These are phyloP conservation scores for Diploptera punctata DNA, from an alignment of 2,888 invertebrate genomes.

Conservation along the genomic window DNA sequence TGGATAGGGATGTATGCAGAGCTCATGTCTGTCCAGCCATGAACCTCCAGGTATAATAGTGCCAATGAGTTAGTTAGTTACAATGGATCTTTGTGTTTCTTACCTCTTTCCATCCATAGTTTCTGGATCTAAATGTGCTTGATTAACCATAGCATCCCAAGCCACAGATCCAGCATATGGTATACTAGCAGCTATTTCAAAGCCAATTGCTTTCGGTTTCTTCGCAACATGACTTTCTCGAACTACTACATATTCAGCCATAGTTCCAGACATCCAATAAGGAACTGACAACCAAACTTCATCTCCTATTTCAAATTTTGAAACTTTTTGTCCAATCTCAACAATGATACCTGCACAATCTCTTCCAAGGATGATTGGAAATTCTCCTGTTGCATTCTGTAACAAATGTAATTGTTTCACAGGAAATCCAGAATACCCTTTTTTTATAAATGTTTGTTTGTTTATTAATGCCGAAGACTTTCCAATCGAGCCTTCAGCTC, in stretches of 20 bases:
- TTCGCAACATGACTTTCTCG: conserved; percentile 58
- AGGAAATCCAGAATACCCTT: conserved; percentile 13
- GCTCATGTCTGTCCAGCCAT: too few species aligned
- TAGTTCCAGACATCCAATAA: conserved; percentile 64
- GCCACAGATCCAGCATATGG: conserved; percentile 66
- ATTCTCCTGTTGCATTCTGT: conserved; percentile 52
- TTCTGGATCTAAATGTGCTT: conserved; percentile 57
- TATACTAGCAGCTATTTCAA: conserved; percentile 66
- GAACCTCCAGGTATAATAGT: too few species aligned
- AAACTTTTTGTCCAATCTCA: conserved; percentile 65
- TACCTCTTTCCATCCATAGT: conserved; percentile 62
- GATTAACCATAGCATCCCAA: conserved; percentile 59
- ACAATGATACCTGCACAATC: conserved; percentile 67
- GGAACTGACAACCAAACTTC: conserved; percentile 66
- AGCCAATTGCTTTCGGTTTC: conserved; percentile 63
- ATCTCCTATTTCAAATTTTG: conserved; percentile 65
- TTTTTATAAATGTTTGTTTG: too few species aligned
- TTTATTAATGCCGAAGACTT: too few species aligned
- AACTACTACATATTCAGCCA: conserved; percentile 63
- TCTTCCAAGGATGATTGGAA: conserved; percentile 66
- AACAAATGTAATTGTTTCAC: too few species aligned
- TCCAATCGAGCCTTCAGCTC: too few species aligned
- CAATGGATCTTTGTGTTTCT: too few species aligned
- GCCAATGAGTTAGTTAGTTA: too few species aligned
- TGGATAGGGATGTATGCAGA: too few species aligned